These are phyloP conservation scores for Pavo muticus DNA, from an alignment of 2,113 vertebrate species.

Conservation along the genomic window DNA sequence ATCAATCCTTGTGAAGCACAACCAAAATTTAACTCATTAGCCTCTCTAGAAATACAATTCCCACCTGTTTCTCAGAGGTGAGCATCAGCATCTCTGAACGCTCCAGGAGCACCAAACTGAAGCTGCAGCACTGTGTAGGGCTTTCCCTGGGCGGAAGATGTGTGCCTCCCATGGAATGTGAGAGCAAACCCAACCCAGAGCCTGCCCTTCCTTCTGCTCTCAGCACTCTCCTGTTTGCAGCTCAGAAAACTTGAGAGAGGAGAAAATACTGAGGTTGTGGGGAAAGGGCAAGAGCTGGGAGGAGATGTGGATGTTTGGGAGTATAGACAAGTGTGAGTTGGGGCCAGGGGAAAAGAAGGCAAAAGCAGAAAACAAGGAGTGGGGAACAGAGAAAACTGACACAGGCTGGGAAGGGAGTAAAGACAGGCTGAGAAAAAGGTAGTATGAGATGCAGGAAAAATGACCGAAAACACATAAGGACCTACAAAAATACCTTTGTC, in stretches of 20 bases:
- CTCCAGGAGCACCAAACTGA: background rate
- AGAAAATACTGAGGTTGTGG: background rate
- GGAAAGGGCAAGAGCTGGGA: background rate
- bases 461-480: background rate
- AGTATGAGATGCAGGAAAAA: background rate
- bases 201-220: background rate
- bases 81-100: background rate
- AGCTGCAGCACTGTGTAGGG: background rate
- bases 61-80: background rate
- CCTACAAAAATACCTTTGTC: background rate
- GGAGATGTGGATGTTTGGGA: background rate
- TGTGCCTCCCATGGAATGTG: background rate
- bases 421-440: background rate
- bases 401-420: background rate
- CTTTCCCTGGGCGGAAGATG: background rate
- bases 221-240: background rate
- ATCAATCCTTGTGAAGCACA: background rate
- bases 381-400: background rate
- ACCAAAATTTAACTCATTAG: background rate
- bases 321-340: background rate
- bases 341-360: fast-evolving
- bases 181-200: background rate
- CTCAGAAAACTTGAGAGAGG: background rate
- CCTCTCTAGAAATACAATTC: background rate
- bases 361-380: background rate